Conservation (phyloP, 2,888 invertebrate genomes). For the Hypena proboscidalis region DNA sequence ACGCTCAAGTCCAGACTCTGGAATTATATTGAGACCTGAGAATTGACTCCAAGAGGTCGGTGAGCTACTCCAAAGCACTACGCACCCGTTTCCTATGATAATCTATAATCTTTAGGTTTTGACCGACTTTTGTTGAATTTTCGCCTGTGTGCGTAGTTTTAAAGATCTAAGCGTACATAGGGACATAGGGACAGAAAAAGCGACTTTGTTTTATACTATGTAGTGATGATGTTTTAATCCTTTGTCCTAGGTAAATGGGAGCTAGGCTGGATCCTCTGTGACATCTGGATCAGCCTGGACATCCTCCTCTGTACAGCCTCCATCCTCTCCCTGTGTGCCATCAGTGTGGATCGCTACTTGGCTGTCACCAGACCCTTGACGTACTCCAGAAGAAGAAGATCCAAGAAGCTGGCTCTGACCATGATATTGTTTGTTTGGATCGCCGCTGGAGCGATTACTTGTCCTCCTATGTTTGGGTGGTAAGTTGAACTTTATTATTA, state of each 20-base stretch:
- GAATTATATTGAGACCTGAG: too few species aligned
- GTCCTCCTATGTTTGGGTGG: constrained; percentile 97
- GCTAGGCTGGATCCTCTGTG: constrained; percentile 94
- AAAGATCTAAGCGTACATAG: too few species aligned
- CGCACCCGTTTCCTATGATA: too few species aligned
- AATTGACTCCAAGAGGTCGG: too few species aligned
- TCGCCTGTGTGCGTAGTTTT: too few species aligned
- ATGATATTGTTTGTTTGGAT: constrained; percentile 97
- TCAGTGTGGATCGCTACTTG: constrained; percentile 95
- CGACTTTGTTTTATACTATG: too few species aligned
- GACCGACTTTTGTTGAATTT: too few species aligned
- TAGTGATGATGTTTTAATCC: not conserved
- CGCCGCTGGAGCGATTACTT: constrained; percentile 95
- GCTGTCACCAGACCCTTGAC: constrained; percentile 97
- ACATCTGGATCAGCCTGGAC: constrained; percentile 97
- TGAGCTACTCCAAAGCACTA: too few species aligned
- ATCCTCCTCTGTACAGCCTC: constrained; percentile 97
- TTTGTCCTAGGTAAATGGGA: constrained; percentile 90
- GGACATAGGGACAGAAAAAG: too few species aligned
- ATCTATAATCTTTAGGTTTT: too few species aligned
- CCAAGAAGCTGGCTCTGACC: constrained; percentile 92
- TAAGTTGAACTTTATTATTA: constrained; percentile 67
- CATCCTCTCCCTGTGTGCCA: constrained; percentile 96
- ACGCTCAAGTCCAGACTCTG: too few species aligned
- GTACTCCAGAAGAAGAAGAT: constrained; percentile 95